Base-by-base conservation (phyloP, 1,140 invertebrate species). In the Sarcophaga bullata region DNA sequence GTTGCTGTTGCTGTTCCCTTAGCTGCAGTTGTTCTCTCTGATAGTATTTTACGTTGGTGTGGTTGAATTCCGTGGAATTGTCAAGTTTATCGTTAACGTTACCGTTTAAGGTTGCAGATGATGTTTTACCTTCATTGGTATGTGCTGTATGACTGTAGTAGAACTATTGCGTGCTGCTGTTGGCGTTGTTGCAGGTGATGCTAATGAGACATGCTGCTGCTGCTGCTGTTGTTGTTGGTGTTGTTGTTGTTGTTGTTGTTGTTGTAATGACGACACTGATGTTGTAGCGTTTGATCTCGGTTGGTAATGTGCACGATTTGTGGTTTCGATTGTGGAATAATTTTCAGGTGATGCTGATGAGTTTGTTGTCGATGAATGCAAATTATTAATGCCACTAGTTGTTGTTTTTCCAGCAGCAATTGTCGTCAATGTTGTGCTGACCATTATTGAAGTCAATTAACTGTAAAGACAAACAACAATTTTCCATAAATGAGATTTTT, bases 341-440 rank as follows among this genome's bases (percentile, higher is more conserved):
- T 50, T 84, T 85, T 19, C 85, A 84, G 84, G 7, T 81, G 86
- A 8, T 84, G 85, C 6, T 85, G 84, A 48, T 86, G 87, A 17
- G 85, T 84, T 54, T 85, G 86, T 68, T 84, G 83, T 73, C 85
- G 85, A 48, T 84, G 86, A 48, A 86, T 89, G 88, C 76, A 86
- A 86, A 88, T 87, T 86, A 86, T 87, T 89, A 73, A 73, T 81
- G 87, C 83, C 88, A 87, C 88, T 86, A 87, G 86, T 89, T 86
- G 87, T 89, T 87, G 86, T 86, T 87, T 88, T 86, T 87, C 86
- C 88, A 87, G 88, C 88, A 87, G 86, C 86, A 85, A 88, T 86
- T 88, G 88, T 88, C 84, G 87, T 88, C 88, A 89, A 87, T 89
- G 87, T 86, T 89, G 88, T 89, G 88, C 88, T 89, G 86, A 89